Conservation (phyloP, 2,797 vertebrate genomes). For the Pangasius larnaudii region DNA sequence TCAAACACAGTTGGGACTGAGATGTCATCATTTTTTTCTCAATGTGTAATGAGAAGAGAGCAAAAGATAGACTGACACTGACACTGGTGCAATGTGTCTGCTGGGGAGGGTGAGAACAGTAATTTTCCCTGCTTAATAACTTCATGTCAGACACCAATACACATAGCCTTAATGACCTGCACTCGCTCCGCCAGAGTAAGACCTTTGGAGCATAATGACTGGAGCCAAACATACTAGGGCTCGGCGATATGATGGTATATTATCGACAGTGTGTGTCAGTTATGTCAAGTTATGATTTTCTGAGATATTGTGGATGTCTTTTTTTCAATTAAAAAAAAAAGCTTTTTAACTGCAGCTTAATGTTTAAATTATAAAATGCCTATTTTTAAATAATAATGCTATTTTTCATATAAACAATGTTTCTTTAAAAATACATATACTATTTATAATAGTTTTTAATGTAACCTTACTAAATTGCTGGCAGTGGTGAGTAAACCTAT, state of each 20-base stretch:
- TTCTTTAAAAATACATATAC: not conserved
- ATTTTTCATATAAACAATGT: not conserved
- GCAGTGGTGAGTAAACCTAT: not conserved
- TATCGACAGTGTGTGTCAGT: not conserved
- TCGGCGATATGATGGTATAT: not conserved
- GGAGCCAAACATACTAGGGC: not conserved
- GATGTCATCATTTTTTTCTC: not conserved
- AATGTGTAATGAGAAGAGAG: constrained; percentile 21
- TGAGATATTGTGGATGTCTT: not conserved
- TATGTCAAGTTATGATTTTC: not conserved
- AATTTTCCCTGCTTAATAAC: constrained; percentile 56
- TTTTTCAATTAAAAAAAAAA: not conserved
- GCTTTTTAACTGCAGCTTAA: not conserved
- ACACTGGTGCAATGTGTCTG: constrained; percentile 34
- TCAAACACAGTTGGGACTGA: not conserved
- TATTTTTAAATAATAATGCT: not conserved
- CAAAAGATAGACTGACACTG: constrained; percentile 18
- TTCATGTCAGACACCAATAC: constrained; percentile 50
- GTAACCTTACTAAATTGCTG: not conserved
- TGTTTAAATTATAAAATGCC: not conserved
- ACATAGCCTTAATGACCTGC: constrained; percentile 49
- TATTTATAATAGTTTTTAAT: not conserved
- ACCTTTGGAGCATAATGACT: constrained; percentile 42
- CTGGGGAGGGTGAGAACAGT: constrained; percentile 45
- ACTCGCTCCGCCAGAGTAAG: constrained; percentile 34